Evolutionary conservation across 2,888 invertebrate species (phyloP).

Genomic region (Zele albiditarsus): DNA sequence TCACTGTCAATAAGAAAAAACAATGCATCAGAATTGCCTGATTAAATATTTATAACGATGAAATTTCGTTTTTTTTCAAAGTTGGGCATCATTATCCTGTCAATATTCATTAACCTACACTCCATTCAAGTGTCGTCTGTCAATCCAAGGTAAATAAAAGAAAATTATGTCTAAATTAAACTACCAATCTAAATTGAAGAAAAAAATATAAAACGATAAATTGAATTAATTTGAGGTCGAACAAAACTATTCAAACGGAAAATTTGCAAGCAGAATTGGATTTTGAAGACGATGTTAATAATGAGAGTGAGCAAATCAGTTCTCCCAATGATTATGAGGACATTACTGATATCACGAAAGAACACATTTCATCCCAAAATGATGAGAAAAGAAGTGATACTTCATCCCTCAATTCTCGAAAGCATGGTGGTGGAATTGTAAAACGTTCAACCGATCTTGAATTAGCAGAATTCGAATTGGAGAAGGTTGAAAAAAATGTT

Average conservation of each 20-base stretch:
- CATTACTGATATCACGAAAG: background rate
- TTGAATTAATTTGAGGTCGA: background rate
- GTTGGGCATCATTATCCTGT: constrained; percentile 15
- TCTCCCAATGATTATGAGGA: background rate
- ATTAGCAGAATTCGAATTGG: constrained; percentile 28
- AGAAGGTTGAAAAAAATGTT: constrained; percentile 30
- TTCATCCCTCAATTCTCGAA: background rate
- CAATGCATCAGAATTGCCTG: background rate
- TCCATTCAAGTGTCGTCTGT: constrained; percentile 1
- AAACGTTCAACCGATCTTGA: constrained; percentile 20
- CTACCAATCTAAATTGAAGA: background rate
- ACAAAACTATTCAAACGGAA: background rate
- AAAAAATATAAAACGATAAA: background rate
- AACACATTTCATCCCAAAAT: background rate
- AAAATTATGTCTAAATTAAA: background rate
- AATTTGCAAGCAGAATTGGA: background rate
- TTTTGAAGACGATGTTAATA: background rate
- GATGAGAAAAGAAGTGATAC: constrained; percentile 1
- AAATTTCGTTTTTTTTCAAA: constrained; percentile 25
- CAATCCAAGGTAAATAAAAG: constrained; percentile 9
- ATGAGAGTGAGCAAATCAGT: background rate
- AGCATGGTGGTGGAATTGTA: background rate
- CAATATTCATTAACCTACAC: constrained; percentile 26
- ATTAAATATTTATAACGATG: constrained; percentile 20
- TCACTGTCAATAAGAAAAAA: background rate